Conservation (phyloP, 2,888 invertebrate genomes). For the Daptonema setosum region DNA sequence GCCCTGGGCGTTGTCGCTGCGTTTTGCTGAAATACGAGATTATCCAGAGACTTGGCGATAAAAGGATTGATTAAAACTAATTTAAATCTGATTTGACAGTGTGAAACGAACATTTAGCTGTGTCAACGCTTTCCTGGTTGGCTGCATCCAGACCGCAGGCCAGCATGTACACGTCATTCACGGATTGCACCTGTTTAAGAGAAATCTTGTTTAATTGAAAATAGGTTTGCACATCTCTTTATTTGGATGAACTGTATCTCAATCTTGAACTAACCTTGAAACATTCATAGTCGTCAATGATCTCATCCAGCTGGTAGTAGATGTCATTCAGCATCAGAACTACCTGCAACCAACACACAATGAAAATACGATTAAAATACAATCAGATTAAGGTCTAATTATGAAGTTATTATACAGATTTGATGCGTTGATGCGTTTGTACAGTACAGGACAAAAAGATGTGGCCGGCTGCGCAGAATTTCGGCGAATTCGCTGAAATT, state of each 20-base stretch:
- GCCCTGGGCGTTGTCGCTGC: not conserved
- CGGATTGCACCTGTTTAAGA: slow-evolving; percentile 4
- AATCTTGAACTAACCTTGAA: not conserved
- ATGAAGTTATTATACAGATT: no score
- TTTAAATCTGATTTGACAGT: not conserved
- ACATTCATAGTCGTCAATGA: slow-evolving; percentile 35
- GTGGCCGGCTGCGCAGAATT: no score
- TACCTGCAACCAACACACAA: no score
- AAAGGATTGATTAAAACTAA: not conserved
- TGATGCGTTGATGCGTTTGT: no score
- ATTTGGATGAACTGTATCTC: no score
- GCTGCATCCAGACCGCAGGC: slow-evolving; percentile 2
- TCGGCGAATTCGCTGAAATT: no score
- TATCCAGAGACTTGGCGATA: not conserved
- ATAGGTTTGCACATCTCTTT: no score
- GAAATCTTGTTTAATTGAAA: not conserved
- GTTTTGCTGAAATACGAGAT: not conserved
- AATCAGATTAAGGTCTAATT: not conserved
- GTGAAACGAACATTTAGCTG: not conserved
- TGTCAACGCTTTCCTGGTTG: not conserved
- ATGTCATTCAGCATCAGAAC: slow-evolving; percentile 64
- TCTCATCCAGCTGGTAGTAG: slow-evolving; percentile 64
- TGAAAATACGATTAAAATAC: not conserved
- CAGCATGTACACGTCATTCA: slow-evolving; percentile 6
- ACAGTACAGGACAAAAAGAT: no score